Percentiles rank a stretch among this genome's conserved stretches.
Conservation (phyloP, 1,140 invertebrate genomes). For the Polyergus mexicanus region DNA sequence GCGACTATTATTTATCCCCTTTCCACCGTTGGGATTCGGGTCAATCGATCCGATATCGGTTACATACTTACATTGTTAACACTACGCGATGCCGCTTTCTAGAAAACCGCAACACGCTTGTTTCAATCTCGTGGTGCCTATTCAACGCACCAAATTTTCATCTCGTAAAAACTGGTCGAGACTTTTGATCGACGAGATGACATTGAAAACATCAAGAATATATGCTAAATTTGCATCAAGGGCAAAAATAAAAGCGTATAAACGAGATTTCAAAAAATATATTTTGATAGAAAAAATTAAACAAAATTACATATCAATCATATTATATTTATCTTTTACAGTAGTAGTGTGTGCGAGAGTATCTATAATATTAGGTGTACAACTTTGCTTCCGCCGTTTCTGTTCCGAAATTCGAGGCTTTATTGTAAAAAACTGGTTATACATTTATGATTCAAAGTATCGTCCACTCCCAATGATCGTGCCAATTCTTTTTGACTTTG, state of each 20-base stretch:
- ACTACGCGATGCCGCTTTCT: slow-evolving; percentile 8
- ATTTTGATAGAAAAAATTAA: too few relatives aligned
- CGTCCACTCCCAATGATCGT: too few relatives aligned
- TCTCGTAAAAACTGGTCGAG: background rate
- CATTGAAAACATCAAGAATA: background rate
- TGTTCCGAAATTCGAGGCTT: too few relatives aligned
- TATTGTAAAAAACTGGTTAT: too few relatives aligned
- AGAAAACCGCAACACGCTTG: slow-evolving; percentile 22
- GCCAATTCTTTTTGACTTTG: too few relatives aligned
- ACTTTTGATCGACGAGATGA: background rate
- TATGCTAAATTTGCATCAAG: background rate
- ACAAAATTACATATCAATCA: too few relatives aligned
- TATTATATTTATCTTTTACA: too few relatives aligned
- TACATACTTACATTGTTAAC: slow-evolving; percentile 60
- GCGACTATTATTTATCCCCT: slow-evolving; percentile 64
- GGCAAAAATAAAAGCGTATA: background rate
- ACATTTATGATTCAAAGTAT: too few relatives aligned
- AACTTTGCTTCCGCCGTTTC: too few relatives aligned
- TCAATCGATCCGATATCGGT: slow-evolving; percentile 58
- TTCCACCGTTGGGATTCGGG: slow-evolving; percentile 36
- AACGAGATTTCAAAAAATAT: too few relatives aligned
- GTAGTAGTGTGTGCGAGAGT: background rate
- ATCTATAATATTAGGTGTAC: background rate
- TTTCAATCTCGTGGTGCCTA: background rate
- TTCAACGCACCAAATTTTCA: background rate